A percentile compares a stretch with the other conserved stretches of the same genome.
These are phyloP conservation scores for Itoplectis maculator DNA, from an alignment of 2,888 invertebrate species.

Conservation along the genomic window DNA sequence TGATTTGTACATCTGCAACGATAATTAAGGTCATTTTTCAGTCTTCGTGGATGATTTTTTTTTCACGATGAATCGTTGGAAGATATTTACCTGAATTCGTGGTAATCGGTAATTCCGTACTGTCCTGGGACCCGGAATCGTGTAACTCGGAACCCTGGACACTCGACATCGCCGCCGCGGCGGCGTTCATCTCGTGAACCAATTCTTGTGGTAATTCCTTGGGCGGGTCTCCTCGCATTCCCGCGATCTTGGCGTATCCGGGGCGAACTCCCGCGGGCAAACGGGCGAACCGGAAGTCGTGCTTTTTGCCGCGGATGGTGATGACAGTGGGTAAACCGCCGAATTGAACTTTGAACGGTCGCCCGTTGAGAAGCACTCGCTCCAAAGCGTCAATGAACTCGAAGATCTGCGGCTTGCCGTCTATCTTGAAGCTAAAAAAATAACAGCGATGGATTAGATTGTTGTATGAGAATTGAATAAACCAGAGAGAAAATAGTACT, in stretches of 20 bases:
- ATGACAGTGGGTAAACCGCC: conserved; percentile 94
- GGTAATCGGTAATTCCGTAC: conserved; percentile 74
- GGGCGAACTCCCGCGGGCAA: conserved; percentile 90
- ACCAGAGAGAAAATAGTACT: no score
- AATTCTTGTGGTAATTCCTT: conserved; percentile 70
- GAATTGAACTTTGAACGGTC: conserved; percentile 92
- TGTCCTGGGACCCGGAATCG: conserved; percentile 81
- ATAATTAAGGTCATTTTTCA: conserved; percentile 54
- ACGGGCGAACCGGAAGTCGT: conserved; percentile 92
- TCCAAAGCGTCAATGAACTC: conserved; percentile 92
- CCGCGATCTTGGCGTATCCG: conserved; percentile 89
- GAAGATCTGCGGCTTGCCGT: conserved; percentile 90
- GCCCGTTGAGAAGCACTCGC: conserved; percentile 92
- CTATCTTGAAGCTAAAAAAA: conserved; percentile 87
- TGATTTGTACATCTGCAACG: conserved; percentile 84
- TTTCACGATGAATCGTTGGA: neutral
- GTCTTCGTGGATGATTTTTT: neutral
- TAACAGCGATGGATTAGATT: neutral
- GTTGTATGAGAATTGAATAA: neutral
- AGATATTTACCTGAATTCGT: conserved; percentile 75
- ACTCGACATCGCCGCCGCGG: conserved; percentile 35
- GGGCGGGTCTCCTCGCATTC: conserved; percentile 89
- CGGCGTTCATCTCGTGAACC: conserved; percentile 62
- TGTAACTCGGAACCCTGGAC: conserved; percentile 68
- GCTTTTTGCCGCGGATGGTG: conserved; percentile 90